Base-by-base conservation (phyloP, 2,888 invertebrate species). In the Entomobrya proxima region DNA sequence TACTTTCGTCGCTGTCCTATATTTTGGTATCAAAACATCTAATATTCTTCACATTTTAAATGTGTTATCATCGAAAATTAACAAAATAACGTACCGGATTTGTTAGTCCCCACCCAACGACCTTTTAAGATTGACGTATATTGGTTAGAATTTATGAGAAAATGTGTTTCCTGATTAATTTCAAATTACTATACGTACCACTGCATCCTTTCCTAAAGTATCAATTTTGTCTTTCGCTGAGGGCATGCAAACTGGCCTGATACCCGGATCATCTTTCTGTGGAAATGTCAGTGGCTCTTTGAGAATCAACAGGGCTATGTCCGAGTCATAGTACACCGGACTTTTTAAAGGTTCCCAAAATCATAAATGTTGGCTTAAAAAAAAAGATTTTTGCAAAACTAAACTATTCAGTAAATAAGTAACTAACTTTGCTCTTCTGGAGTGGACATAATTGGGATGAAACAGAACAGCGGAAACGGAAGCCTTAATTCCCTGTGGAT, bases 171-270 rank as follows among this genome's bases (percentile, higher is more conserved):
- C n/a, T n/a, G n/a, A n/a, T n/a, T n/a, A n/a, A n/a, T n/a, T n/a
- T n/a, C n/a, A n/a, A n/a, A n/a, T n/a, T n/a, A n/a, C n/a, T n/a
- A n/a, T n/a, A n/a, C n/a, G n/a, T n/a, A n/a, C n/a, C n/a, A n/a
- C n/a, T n/a, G n/a, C n/a, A n/a, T n/a, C n/a, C n/a, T n/a, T n/a
- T n/a, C n/a, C n/a, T n/a, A n/a, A n/a, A n/a, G n/a, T n/a, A n/a
- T n/a, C n/a, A n/a, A n/a, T n/a, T n/a, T n/a, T n/a, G n/a, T n/a
- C n/a, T n/a, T n/a, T n/a, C n/a, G n/a, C n/a, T n/a, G n/a, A n/a
- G 6, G 61, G 75, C 1, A 82, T n/a, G 40, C 82, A 82, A 21
- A 82, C 30, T 0, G 82, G 82, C 11, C 75, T 2, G 27, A 75
- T 44, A 11, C 82, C 75, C 32, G n/a, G 15, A 11, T 32, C 47